phyloP scores from a whole-genome alignment of 2,797 vertebrate species.

The Rousettus madagascariensis region DNA sequence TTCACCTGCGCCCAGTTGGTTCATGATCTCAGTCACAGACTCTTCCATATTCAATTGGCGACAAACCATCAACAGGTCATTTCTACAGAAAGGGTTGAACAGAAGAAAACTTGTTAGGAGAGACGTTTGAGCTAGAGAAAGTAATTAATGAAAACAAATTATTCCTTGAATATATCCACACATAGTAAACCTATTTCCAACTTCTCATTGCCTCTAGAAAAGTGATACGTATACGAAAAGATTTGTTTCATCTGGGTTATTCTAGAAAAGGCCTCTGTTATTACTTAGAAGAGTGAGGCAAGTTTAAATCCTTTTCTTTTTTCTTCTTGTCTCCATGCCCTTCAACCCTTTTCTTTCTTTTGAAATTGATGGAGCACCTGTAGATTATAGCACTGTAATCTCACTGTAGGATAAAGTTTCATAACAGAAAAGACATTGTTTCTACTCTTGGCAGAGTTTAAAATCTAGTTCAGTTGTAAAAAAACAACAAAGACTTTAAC shows the following conservation, averaged over 20 bases:
- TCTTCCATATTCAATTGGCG: conserved; percentile 90
- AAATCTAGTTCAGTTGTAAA: not conserved
- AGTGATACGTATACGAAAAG: not conserved
- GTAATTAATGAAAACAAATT: not conserved
- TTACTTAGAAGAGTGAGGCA: not conserved
- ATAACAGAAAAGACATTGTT: conserved; percentile 28
- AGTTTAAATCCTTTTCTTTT: conserved; percentile 25
- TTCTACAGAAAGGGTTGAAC: conserved; percentile 80
- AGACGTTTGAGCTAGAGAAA: not conserved
- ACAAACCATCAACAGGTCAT: conserved; percentile 90
- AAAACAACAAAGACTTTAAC: not conserved
- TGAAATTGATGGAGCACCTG: not conserved
- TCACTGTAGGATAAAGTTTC: conserved; percentile 9
- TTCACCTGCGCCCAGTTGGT: conserved; percentile 86
- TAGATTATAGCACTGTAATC: not conserved
- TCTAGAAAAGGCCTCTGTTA: conserved; percentile 35
- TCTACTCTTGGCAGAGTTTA: not conserved
- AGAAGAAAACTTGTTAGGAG: conserved; percentile 5
- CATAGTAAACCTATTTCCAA: not conserved
- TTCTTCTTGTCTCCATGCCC: not conserved
- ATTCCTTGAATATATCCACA: not conserved
- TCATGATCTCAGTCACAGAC: conserved; percentile 87
- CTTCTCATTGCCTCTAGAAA: not conserved
- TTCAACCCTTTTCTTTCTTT: not conserved
- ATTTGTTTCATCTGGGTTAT: not conserved